phyloP scores from a whole-genome alignment of 2,113 vertebrate species.

The Ageneiosus marmoratus region DNA sequence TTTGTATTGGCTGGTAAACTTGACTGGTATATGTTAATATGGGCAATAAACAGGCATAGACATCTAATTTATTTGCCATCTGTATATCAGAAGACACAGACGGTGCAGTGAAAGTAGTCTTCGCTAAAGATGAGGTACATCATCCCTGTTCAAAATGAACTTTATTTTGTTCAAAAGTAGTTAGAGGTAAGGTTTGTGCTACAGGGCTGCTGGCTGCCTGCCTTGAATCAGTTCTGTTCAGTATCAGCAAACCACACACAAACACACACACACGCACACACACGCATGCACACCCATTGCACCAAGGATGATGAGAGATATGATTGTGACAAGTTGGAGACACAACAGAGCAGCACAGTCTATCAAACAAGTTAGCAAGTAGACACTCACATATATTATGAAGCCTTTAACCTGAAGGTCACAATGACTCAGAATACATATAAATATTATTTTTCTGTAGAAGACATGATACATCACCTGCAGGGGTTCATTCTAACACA shows the following conservation, averaged over 20 bases:
- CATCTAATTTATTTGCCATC: not conserved
- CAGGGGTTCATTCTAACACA: not conserved
- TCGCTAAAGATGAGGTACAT: not conserved
- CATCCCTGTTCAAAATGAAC: not conserved
- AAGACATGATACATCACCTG: not conserved
- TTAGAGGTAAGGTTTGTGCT: slow-evolving; percentile 21
- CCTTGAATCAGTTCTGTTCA: slow-evolving; percentile 47
- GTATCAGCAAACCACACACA: slow-evolving; percentile 39
- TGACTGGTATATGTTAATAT: not conserved
- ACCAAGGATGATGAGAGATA: slow-evolving; percentile 14
- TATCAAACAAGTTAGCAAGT: slow-evolving; percentile 22
- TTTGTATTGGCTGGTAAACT: not conserved
- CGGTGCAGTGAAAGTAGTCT: not conserved
- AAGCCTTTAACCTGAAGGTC: slow-evolving; percentile 3
- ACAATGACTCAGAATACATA: not conserved
- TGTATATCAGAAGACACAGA: not conserved
- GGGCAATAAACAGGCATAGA: not conserved
- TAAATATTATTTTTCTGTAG: slow-evolving; percentile 11
- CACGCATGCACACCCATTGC: slow-evolving; percentile 4
- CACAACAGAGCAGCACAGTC: not conserved
- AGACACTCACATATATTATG: slow-evolving; percentile 13
- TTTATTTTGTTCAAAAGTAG: slow-evolving; percentile 36
- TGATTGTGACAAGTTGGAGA: slow-evolving; percentile 22
- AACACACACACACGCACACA: slow-evolving; percentile 21
- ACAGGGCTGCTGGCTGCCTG: slow-evolving; percentile 33